Conservation (phyloP, 2,113 vertebrate species). For the Hiodon alosoides region DNA sequence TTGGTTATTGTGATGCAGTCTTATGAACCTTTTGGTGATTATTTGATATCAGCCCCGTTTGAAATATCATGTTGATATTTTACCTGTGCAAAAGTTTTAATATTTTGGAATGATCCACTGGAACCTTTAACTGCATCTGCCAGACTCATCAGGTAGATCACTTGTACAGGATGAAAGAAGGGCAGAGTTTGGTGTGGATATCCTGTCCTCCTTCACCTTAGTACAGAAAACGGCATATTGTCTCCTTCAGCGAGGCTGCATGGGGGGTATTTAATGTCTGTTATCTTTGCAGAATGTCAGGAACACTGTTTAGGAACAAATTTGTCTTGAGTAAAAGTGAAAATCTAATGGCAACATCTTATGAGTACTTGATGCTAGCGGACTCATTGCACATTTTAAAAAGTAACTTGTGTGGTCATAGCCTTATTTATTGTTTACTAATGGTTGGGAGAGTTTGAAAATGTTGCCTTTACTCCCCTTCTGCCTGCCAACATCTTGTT, state of each 20-base stretch:
- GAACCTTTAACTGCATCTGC: background rate
- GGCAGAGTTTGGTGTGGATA: background rate
- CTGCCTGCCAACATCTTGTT: constrained; percentile 14
- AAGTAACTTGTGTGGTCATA: constrained; percentile 45
- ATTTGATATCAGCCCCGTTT: background rate
- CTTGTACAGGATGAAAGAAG: background rate
- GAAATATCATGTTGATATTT: background rate
- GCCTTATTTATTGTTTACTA: constrained; percentile 68
- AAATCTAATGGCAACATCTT: constrained; percentile 38
- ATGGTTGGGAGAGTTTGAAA: constrained; percentile 42
- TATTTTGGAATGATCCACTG: background rate
- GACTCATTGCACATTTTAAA: constrained; percentile 57
- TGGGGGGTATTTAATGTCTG: background rate
- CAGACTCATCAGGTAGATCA: constrained; percentile 1
- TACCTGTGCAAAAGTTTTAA: background rate
- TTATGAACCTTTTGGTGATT: background rate
- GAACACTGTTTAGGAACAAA: background rate
- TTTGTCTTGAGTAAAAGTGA: background rate
- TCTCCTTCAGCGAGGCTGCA: background rate
- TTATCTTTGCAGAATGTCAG: constrained; percentile 15
- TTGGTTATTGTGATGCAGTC: background rate
- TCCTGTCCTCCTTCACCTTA: background rate
- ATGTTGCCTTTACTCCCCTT: constrained; percentile 49
- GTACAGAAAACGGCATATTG: constrained; percentile 3
- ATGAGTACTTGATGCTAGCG: constrained; percentile 47